Conservation (phyloP, 2,888 invertebrate species). For the Erebia epiphron region DNA sequence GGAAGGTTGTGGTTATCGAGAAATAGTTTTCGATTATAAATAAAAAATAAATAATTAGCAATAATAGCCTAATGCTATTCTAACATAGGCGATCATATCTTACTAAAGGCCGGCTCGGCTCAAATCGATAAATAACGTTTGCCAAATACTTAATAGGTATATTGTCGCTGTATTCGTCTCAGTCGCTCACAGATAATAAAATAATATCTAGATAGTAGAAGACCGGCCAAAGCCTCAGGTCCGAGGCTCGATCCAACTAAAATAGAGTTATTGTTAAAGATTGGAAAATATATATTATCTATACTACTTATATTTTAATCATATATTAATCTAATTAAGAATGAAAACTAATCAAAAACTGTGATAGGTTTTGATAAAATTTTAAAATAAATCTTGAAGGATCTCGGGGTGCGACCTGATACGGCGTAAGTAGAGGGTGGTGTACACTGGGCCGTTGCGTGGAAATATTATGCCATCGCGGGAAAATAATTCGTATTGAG, state of each 20-base stretch:
- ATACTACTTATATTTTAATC: constrained; percentile 83
- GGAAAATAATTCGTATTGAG: constrained; percentile 25
- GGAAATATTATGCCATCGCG: constrained; percentile 19
- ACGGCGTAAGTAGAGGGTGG: constrained; percentile 37
- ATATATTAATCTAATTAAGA: constrained; percentile 81
- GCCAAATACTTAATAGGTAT: constrained; percentile 55
- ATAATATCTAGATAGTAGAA: constrained; percentile 29
- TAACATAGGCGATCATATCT: constrained; percentile 78
- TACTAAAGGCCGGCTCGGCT: constrained; percentile 51
- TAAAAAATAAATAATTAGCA: constrained; percentile 73
- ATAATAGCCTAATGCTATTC: constrained; percentile 79
- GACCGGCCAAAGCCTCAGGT: constrained; percentile 46
- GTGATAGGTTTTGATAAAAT: constrained; percentile 84
- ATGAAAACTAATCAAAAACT: constrained; percentile 83
- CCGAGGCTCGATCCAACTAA: constrained; percentile 69
- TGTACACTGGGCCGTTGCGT: constrained; percentile 32
- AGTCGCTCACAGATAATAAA: constrained; percentile 49
- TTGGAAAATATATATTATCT: constrained; percentile 80
- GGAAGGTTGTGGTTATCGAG: constrained; percentile 82
- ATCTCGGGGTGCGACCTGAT: constrained; percentile 47
- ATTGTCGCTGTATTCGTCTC: constrained; percentile 42
- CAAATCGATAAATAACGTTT: constrained; percentile 51
- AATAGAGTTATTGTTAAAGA: constrained; percentile 82
- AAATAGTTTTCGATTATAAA: constrained; percentile 79
- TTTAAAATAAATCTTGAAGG: constrained; percentile 67